phyloP scores from a whole-genome alignment of 2,797 vertebrate species.

The Pseudochirops corinnae region DNA sequence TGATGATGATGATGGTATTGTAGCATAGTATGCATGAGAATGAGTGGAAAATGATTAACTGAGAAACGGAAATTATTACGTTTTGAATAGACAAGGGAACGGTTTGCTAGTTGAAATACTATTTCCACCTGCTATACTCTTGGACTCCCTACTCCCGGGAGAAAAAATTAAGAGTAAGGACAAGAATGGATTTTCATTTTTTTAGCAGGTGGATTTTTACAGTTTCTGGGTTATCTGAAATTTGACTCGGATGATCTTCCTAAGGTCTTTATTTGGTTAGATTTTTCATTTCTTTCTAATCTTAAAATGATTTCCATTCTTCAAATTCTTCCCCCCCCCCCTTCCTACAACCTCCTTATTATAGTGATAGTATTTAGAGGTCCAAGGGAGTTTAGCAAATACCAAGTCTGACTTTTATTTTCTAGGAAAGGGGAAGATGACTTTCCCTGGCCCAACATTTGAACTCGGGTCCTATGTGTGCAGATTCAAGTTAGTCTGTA shows the following conservation, averaged over 20 bases:
- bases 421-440: neutral
- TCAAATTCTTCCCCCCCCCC: neutral
- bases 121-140: neutral
- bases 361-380: neutral
- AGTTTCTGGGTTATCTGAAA: neutral
- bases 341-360: neutral
- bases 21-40: slow-evolving; percentile 70
- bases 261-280: neutral
- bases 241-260: neutral
- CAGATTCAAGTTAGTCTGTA: neutral
- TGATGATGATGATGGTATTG: slow-evolving; percentile 20
- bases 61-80: slow-evolving; percentile 81
- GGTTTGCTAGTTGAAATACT: slow-evolving; percentile 86
- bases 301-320: neutral
- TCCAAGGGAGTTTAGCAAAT: neutral
- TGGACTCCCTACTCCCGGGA: slow-evolving; percentile 25
- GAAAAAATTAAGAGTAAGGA: neutral
- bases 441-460: neutral
- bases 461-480: neutral
- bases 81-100: slow-evolving; percentile 81
- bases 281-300: neutral
- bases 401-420: neutral
- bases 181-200: neutral
- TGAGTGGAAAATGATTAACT: slow-evolving; percentile 87
- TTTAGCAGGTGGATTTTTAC: neutral